A percentile compares a stretch with the other conserved stretches of the same genome.
phyloP scores from a whole-genome alignment of 2,888 invertebrate species.

The Drosophila kanekoi region DNA sequence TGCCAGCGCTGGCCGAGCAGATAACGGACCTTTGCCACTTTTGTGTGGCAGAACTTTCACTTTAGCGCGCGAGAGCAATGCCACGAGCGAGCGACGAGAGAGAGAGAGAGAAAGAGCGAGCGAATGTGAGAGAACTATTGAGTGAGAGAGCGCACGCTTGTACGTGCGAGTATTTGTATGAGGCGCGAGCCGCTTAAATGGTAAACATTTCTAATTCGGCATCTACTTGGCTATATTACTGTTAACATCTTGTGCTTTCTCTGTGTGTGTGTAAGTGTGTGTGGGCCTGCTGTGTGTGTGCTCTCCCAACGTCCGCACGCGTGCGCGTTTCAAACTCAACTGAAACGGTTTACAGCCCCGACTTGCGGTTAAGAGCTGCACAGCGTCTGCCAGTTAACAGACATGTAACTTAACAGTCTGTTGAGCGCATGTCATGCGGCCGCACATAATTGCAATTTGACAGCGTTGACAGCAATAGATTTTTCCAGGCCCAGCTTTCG shows the following conservation, averaged over 20 bases:
- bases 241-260: constrained; percentile 64
- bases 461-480: constrained; percentile 29
- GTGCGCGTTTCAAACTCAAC: constrained; percentile 75
- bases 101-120: constrained; percentile 8
- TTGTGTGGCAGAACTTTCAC: constrained; percentile 82
- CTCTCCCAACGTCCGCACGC: constrained; percentile 63
- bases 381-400: constrained; percentile 40
- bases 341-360: constrained; percentile 72
- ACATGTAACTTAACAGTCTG: constrained; percentile 47
- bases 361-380: constrained; percentile 64
- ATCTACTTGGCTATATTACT: constrained; percentile 67
- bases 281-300: constrained; percentile 12
- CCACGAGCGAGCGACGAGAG: constrained; percentile 17
- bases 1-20: constrained; percentile 76
- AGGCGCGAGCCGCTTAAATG: constrained; percentile 69
- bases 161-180: constrained; percentile 73
- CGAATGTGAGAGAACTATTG: background rate
- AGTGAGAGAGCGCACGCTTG: constrained; percentile 4
- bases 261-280: constrained; percentile 26
- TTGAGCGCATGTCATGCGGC: constrained; percentile 14
- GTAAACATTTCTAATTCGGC: constrained; percentile 78
- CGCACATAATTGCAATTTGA: constrained; percentile 46
- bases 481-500: constrained; percentile 43
- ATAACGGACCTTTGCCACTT: constrained; percentile 83
- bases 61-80: constrained; percentile 71